These are phyloP conservation scores for Epizoanthus illoricatus DNA, from an alignment of 92 coral and sea anemone species.

Conservation along the genomic window DNA sequence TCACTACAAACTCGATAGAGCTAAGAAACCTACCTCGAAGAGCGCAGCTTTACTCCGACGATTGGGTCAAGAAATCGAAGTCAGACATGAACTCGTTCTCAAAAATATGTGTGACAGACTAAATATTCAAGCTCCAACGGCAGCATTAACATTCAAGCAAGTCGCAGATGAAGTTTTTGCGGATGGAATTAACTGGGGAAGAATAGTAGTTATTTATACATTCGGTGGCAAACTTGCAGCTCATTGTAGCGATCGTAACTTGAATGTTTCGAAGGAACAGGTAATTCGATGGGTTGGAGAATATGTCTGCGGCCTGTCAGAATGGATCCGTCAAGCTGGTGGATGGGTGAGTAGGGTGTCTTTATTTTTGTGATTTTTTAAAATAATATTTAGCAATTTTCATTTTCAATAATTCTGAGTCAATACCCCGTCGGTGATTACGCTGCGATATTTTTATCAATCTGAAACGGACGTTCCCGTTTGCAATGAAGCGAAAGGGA, in stretches of 20 bases:
- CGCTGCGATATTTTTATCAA: too few species aligned
- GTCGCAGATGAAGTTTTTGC: constrained; percentile 81
- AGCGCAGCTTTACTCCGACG: constrained; percentile 66
- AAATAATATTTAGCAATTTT: constrained; percentile 37
- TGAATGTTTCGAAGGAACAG: constrained; percentile 50
- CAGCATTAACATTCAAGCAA: constrained; percentile 47
- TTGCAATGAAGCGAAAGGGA: too few species aligned
- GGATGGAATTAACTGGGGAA: constrained; percentile 92
- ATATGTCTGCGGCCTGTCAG: constrained; percentile 59
- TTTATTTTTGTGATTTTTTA: constrained; percentile 21
- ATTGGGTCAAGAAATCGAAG: constrained; percentile 76
- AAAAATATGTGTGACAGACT: constrained; percentile 77
- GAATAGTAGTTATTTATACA: constrained; percentile 82
- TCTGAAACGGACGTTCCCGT: too few species aligned
- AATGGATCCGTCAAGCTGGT: constrained; percentile 83
- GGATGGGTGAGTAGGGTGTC: constrained; percentile 85
- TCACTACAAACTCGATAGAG: constrained; percentile 66
- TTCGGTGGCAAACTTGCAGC: constrained; percentile 79
- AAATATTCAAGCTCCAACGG: constrained; percentile 56
- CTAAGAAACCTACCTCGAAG: constrained; percentile 42
- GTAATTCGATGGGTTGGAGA: constrained; percentile 74
- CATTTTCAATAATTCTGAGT: neutral
- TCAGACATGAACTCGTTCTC: constrained; percentile 74
- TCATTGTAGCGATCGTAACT: constrained; percentile 59
- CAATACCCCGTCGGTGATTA: too few species aligned